Conservation (phyloP, 2,113 vertebrate species). For the Heteronetta atricapilla region DNA sequence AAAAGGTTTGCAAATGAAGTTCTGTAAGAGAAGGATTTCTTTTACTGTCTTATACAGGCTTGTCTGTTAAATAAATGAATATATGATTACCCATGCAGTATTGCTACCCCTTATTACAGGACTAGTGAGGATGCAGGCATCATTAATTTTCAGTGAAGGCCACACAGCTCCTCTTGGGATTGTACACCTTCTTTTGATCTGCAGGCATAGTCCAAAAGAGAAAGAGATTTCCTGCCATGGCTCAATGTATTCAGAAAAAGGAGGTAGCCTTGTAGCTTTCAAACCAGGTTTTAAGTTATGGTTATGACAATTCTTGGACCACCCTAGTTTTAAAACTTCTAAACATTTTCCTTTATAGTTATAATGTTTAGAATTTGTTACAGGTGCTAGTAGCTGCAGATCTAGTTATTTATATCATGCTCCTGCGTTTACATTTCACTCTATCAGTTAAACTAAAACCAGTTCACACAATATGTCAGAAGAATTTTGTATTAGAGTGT, state of each 20-base stretch:
- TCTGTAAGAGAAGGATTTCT: neutral
- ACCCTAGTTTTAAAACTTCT: conserved; percentile 43
- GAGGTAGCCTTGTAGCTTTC: neutral
- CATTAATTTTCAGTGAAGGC: neutral
- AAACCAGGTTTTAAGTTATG: conserved; percentile 32
- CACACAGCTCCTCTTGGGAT: neutral
- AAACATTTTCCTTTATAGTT: conserved; percentile 54
- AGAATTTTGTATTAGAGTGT: neutral
- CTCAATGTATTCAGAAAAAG: neutral
- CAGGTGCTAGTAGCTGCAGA: conserved; percentile 40
- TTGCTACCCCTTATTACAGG: neutral
- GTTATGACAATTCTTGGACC: conserved; percentile 30
- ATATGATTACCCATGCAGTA: neutral
- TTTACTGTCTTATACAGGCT: neutral
- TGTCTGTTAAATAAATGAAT: neutral
- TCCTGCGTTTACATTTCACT: conserved; percentile 64
- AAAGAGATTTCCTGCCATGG: neutral
- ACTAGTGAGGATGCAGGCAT: neutral
- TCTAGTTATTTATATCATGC: conserved; percentile 66
- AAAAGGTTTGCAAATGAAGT: neutral
- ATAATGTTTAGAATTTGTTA: conserved; percentile 60
- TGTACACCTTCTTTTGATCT: neutral
- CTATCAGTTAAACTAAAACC: conserved; percentile 41
- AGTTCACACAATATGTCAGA: conserved; percentile 29
- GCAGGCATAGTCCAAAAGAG: neutral